These are phyloP conservation scores for Lithophane ornitopus DNA, from an alignment of 2,888 invertebrate genomes.

Conservation along the genomic window DNA sequence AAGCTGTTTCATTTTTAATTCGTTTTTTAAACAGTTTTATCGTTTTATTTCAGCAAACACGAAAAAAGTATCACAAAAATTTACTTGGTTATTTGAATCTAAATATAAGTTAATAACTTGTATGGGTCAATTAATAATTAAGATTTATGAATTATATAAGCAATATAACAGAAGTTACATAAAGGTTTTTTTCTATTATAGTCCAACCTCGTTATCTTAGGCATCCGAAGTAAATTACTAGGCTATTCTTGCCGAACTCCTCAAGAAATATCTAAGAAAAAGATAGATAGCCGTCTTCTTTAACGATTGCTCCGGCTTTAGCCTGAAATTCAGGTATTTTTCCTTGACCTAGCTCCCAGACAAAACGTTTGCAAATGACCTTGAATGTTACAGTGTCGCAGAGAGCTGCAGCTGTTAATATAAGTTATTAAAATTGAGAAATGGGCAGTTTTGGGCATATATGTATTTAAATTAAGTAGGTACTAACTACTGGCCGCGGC, in stretches of 20 bases:
- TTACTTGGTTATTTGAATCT: neutral
- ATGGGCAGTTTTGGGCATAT: neutral
- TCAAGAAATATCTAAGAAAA: neutral
- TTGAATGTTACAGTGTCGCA: neutral
- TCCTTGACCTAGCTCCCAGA: neutral
- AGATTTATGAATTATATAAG: neutral
- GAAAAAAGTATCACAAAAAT: neutral
- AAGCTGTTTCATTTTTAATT: neutral
- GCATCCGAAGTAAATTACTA: neutral
- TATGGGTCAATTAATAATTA: neutral
- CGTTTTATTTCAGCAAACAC: neutral
- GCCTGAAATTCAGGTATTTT: constrained; percentile 1
- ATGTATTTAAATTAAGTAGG: neutral
- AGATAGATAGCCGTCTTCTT: neutral
- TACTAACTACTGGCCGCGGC: neutral
- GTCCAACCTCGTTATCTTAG: neutral
- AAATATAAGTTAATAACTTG: neutral
- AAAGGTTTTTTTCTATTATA: neutral
- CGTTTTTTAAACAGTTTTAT: neutral
- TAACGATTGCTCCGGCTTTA: neutral
- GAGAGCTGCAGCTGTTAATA: neutral
- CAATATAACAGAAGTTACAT: too few species aligned
- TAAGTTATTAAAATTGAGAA: neutral
- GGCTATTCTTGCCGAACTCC: neutral
- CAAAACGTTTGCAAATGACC: neutral